Base-by-base conservation (phyloP, 2,113 vertebrate species). In the Dolichallabes microphthalmus region DNA sequence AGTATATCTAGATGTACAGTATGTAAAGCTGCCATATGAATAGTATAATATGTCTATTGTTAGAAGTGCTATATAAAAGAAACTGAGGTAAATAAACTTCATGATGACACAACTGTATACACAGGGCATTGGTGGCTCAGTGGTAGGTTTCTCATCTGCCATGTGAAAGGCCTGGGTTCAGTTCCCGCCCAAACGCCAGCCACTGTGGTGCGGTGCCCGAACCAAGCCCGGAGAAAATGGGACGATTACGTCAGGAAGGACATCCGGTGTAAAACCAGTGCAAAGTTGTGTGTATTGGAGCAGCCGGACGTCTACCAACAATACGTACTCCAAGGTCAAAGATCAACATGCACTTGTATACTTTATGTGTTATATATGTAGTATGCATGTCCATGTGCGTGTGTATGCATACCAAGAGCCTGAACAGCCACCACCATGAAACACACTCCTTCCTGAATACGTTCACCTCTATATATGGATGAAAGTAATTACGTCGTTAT, bases 311-410 rank as follows among this genome's bases (percentile, higher is more conserved):
- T 8, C 7, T 7, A 45, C 7, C 45, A 45, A 45, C 45, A 39
- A 3, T 4, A 39, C 4, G 39, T 5, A 39, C 39, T 39, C 39
- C 39, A 39, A 39, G 39, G 39, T 39, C 39, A 39, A 39, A 39
- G 4, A 5, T 39, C 39, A 45, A 45, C 45, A 7, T 45, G 45
- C 45, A 45, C 45, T 45, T 45, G 45, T 45, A 45, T 45, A 45
- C 6, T 45, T 8, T 45, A 39, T 39, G 45, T 8, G 45, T 45
- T 45, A 45, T 85, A 85, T 88, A 82, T 35, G 86, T 68, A 4
- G 27, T 25, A 17, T 27, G 14, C 78, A 79, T 89, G 74, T 91
- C 82, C 84, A 68, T 79, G 68, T 86, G 89, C 0, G 75, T 80
- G 75, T 84, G 80, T n/a, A 64, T 69, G 64, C 27, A 27, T 39